Evolutionary conservation across 1,140 invertebrate species (phyloP), one percentile per base, ranked within the genome.

Genomic region (Theocolax elegans): DNA sequence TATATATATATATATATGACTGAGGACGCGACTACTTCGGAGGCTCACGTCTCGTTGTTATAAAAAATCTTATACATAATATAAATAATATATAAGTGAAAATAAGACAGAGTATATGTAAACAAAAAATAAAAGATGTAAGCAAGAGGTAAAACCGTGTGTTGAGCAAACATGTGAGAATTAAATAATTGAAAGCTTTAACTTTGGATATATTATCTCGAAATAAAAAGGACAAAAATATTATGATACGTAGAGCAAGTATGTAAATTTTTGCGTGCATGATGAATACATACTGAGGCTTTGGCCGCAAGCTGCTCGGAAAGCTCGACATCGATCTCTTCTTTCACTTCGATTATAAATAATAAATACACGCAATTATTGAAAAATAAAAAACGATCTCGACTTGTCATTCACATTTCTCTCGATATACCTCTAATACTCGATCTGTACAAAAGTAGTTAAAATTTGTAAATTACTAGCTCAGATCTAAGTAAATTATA

Each of bases 21-120:
- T 58, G 64, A 56, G 27, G 51, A 53, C 15, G 58, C 40, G 40
- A 67, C 21, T 58, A 48, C 19, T 31, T 58, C 40, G 53, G 23
- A 67, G 64, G n/a, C 27, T 66, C 38, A 44, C 25, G 17, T 23
- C 15, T 73, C n/a, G 46, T 67, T 44, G 23, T 58, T 58, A 58
- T 6, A 63, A 23, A 21, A 58, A 40, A 67, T 29, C 27, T 38
- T 48, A 67, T 46, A 56, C 13, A 56, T 63, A 70, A 54, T 56
- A 49, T 51, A 54, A 29, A 62, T 74, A 76, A 75, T 69, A 72
- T 48, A 63, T 44, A 69, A 31, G 40, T 49, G 60, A 64, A 49
- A 23, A 51, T 48, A 15, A n/a, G n/a, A 49, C 10, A 35, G 1
- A 13, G 25, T 42, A 59, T 27, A 23, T 27, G 25, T 25, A n/a